Conservation (phyloP, 2,113 vertebrate species). For the Antigone vipio region DNA sequence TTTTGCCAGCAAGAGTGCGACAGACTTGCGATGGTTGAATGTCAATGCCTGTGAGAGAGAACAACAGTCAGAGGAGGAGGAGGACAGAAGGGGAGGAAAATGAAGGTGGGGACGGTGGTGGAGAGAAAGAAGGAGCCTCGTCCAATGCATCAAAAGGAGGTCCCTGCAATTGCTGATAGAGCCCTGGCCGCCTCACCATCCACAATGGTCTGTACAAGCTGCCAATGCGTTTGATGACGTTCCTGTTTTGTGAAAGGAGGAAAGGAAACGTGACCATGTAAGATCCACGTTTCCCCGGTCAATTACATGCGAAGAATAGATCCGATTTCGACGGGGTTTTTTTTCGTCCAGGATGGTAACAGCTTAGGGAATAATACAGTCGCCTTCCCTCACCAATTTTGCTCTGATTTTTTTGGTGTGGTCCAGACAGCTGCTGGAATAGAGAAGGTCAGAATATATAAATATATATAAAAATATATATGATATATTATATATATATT, state of each 20-base stretch:
- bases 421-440: slow-evolving; percentile 54
- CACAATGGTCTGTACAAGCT: slow-evolving; percentile 56
- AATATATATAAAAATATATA: slow-evolving; percentile 52
- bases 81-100: slow-evolving; percentile 58
- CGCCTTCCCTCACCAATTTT: background rate
- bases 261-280: slow-evolving; percentile 66
- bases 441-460: slow-evolving; percentile 55
- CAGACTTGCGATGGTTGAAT: slow-evolving; percentile 66
- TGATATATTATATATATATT: slow-evolving; percentile 29
- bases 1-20: slow-evolving; percentile 41
- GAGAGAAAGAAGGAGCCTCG: slow-evolving; percentile 58
- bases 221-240: slow-evolving; percentile 68
- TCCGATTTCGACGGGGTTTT: background rate
- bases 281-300: slow-evolving; percentile 65
- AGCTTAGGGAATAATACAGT: slow-evolving; percentile 43
- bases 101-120: slow-evolving; percentile 48
- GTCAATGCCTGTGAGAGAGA: slow-evolving; percentile 70
- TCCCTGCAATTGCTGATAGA: slow-evolving; percentile 55
- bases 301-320: slow-evolving; percentile 56
- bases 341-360: slow-evolving; percentile 46
- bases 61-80: slow-evolving; percentile 53
- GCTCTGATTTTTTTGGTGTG: background rate
- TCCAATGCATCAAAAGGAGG: slow-evolving; percentile 59
- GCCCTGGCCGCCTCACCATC: slow-evolving; percentile 46
- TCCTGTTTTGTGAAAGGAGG: slow-evolving; percentile 65